Evolutionary conservation across 2,113 vertebrate genomes (phyloP).

Genomic region (Danio rerio): DNA sequence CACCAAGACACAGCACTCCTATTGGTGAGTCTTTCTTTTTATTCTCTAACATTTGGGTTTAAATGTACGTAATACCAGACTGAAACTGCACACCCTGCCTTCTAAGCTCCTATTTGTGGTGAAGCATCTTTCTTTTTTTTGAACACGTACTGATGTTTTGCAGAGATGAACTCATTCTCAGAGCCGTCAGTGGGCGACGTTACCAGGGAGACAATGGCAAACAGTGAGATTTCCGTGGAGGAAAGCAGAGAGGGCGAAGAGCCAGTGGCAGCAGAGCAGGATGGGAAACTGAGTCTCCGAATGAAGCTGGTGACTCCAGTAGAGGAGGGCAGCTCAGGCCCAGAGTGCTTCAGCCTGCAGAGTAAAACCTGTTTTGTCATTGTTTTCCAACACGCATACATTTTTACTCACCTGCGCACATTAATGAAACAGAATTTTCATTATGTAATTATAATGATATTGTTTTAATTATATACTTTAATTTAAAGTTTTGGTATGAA

Average conservation of each 20-base stretch:
- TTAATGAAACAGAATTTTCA: too few relatives aligned
- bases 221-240: slow-evolving; percentile 75
- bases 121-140: not conserved
- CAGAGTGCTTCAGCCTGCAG: slow-evolving; percentile 89
- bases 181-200: slow-evolving; percentile 73
- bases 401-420: not conserved
- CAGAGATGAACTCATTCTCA: slow-evolving; percentile 83
- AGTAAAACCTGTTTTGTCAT: slow-evolving; percentile 78
- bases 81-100: not conserved
- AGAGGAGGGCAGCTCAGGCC: slow-evolving; percentile 83
- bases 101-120: not conserved
- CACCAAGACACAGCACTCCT: slow-evolving; percentile 94
- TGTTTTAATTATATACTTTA: too few relatives aligned
- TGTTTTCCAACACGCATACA: not conserved
- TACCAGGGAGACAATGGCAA: slow-evolving; percentile 80
- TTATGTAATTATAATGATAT: too few relatives aligned
- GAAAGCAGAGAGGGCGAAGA: slow-evolving; percentile 67
- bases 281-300: slow-evolving; percentile 86
- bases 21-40: slow-evolving; percentile 82
- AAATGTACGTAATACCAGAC: not conserved
- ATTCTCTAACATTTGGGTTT: not conserved
- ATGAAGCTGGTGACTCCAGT: slow-evolving; percentile 91
- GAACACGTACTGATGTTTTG: slow-evolving; percentile 10
- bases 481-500: too few relatives aligned
- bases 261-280: slow-evolving; percentile 61